Base-by-base conservation (phyloP, 2,888 invertebrate genomes). In the Ectemnius lituratus region DNA sequence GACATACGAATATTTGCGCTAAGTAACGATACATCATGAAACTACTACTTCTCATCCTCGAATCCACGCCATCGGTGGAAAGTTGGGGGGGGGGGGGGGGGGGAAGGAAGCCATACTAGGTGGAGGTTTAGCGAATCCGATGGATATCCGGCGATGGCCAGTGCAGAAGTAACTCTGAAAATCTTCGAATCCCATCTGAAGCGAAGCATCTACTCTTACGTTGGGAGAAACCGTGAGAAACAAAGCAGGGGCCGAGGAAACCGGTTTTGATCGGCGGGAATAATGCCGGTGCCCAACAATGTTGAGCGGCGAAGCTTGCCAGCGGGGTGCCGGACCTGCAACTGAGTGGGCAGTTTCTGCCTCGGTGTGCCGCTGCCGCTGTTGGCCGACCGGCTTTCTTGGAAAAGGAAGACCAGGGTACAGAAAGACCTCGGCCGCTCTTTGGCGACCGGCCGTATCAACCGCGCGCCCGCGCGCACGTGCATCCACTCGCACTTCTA, bases 261-360 rank as follows among this genome's bases (percentile, higher is more conserved):
- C 37, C 37, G 37, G 37, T 37, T 37, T 37, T 11, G 37, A 37
- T 37, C 37, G 45, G 64, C 61, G 47, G 62, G 37, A 62, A 62
- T 62, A 67, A 61, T 61, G 37, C 65, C 23, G 49, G 37, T 37
- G 37, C 8, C 37, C 37, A 11, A 37, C 37, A 37, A 37, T 37
- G 37, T 37, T 37, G 37, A 6, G 11, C 37, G 37, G 37, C 8
- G 37, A 37, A 37, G 37, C 8, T 11, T 37, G 37, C 37, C 57
- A 13, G 52, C 23, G 62, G 61, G 49, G n/a, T 46, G 5, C n/a
- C 58, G 52, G 61, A 56, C 56, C 47, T 70, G 67, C 70, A 70
- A 70, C 56, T 59, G 69, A 69, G 71, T 74, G 67, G 81, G 65
- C 75, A 72, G 70, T 78, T 78, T 78, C 60, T 70, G 78, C 79